Percentiles rank a stretch among this genome's conserved stretches.
Conservation (phyloP, 2,888 invertebrate species). For the Deilephila elpenor region DNA sequence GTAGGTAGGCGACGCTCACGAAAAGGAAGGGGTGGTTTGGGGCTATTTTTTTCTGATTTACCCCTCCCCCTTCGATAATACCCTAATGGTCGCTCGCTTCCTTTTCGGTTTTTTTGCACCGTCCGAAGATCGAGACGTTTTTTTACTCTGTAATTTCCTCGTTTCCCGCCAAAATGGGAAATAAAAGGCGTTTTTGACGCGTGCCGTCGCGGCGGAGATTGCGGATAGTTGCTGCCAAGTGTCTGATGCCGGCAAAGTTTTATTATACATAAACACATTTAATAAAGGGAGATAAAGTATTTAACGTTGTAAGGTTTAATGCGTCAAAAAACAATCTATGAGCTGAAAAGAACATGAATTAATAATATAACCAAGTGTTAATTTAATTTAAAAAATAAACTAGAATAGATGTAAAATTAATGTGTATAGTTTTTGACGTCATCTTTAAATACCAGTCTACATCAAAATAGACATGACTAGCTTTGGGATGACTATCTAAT, state of each 20-base stretch:
- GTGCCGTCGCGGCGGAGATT: conserved; percentile 41
- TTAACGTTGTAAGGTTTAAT: too few species aligned
- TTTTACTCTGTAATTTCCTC: conserved; percentile 81
- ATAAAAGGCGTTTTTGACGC: conserved; percentile 28
- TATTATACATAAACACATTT: neutral
- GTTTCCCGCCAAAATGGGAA: conserved; percentile 54
- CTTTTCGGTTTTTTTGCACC: conserved; percentile 78
- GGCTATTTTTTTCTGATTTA: conserved; percentile 82
- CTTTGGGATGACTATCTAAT: too few species aligned
- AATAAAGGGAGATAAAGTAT: neutral
- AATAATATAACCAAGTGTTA: too few species aligned
- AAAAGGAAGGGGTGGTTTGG: conserved; percentile 81
- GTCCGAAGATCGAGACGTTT: conserved; percentile 79
- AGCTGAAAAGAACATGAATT: too few species aligned
- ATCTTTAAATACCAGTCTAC: too few species aligned
- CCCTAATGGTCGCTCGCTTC: conserved; percentile 84
- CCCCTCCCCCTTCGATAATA: conserved; percentile 79
- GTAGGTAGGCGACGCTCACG: conserved; percentile 74
- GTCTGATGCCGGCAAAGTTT: neutral
- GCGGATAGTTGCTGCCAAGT: conserved; percentile 27
- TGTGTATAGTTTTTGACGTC: too few species aligned
- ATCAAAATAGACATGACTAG: too few species aligned
- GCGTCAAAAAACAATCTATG: too few species aligned
- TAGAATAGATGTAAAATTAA: too few species aligned
- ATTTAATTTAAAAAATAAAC: too few species aligned